Evolutionary conservation across 1,140 invertebrate species (phyloP).

Genomic region (Drosophila navojoa): DNA sequence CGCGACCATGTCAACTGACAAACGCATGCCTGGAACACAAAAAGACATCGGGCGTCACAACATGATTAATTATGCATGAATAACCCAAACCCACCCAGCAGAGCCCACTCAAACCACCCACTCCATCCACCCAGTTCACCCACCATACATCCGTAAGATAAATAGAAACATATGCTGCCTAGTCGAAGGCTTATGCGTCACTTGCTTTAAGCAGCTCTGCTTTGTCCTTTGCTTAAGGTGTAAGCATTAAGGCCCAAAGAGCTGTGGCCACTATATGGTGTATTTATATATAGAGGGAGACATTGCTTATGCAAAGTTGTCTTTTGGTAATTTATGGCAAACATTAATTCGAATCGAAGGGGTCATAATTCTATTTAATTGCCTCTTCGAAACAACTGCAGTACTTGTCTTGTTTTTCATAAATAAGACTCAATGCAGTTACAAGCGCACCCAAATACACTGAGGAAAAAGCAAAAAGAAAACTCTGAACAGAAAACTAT

Average conservation of each 20-base stretch:
- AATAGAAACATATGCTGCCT: conserved; percentile 67
- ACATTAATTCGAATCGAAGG: not conserved
- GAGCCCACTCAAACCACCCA: not conserved
- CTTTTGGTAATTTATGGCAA: not conserved
- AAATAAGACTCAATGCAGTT: not conserved
- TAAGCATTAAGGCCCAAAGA: not conserved
- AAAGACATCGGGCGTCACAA: conserved; percentile 49
- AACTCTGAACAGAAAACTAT: too few relatives aligned
- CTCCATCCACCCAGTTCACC: not conserved
- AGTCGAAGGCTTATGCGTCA: conserved; percentile 49
- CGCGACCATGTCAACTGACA: conserved; percentile 69
- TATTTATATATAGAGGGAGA: too few relatives aligned
- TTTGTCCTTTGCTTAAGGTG: not conserved
- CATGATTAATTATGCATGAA: conserved; percentile 79
- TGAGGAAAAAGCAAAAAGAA: not conserved
- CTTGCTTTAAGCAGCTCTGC: conserved; percentile 1
- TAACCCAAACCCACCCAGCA: conserved; percentile 10
- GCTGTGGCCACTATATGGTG: too few relatives aligned
- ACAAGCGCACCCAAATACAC: not conserved
- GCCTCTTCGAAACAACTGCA: not conserved
- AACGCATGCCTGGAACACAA: conserved; percentile 36
- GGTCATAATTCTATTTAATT: conserved; percentile 4
- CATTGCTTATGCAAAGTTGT: not conserved
- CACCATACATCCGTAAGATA: conserved; percentile 61
- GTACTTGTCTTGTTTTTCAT: not conserved